Conservation (phyloP, 2,113 vertebrate genomes). For the Eolophus roseicapilla region DNA sequence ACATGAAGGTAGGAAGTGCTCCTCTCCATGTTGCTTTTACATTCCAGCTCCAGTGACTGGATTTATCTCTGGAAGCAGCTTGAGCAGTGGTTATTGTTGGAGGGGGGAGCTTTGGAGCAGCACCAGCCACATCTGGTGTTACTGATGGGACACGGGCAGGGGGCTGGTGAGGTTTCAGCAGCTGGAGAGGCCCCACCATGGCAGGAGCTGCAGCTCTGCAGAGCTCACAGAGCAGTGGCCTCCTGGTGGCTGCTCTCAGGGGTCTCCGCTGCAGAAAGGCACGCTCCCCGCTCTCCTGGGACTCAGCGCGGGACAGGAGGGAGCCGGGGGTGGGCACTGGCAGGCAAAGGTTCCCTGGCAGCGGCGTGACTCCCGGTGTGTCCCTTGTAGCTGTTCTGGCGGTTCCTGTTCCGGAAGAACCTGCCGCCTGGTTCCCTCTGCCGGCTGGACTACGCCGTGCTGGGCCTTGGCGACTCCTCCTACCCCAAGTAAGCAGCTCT, state of each 20-base stretch:
- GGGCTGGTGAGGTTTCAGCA: neutral
- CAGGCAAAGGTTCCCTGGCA: neutral
- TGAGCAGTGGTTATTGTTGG: neutral
- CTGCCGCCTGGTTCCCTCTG: slow-evolving; percentile 81
- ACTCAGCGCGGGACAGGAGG: neutral
- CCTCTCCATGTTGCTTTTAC: neutral
- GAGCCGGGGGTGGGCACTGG: fast-evolving
- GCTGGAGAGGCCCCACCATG: neutral
- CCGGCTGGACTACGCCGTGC: slow-evolving; percentile 85
- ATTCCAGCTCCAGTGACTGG: neutral
- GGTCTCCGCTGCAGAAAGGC: neutral
- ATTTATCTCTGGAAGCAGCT: neutral
- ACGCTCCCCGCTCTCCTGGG: fast-evolving
- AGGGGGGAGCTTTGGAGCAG: neutral
- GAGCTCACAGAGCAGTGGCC: neutral
- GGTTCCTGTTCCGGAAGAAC: slow-evolving; percentile 90
- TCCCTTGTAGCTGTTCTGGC: slow-evolving; percentile 86
- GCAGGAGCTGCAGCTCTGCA: neutral
- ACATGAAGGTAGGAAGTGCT: slow-evolving; percentile 87
- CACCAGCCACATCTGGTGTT: fast-evolving
- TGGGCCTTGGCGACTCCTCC: slow-evolving; percentile 95
- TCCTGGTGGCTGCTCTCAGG: neutral
- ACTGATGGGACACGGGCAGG: neutral
- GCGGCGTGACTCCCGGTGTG: neutral
- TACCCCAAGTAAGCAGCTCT: slow-evolving; percentile 86